Evolutionary conservation across 2,888 invertebrate species (phyloP), one percentile per base, ranked within the genome.

Genomic region (Mamestra brassicae): DNA sequence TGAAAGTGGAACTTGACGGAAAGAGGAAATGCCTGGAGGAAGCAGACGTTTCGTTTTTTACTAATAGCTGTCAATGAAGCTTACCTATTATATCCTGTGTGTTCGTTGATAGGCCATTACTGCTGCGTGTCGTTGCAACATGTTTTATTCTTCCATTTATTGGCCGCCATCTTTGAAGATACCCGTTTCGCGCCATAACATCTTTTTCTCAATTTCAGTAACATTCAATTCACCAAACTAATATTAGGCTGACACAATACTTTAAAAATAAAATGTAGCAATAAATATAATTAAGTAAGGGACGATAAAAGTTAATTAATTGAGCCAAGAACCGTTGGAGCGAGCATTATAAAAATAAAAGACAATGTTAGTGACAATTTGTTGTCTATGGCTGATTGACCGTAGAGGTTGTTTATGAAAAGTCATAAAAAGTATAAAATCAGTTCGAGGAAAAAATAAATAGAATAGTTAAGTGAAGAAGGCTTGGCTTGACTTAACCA

Each of bases 381-480:
- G 52, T 54, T 70, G 60, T 69, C 73, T 78, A 80, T 74, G 76
- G 71, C 71, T 67, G 71, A 68, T 76, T 82, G 74, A 55, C 17
- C 67, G 65, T 81, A 71, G 80, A 86, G 85, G 79, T 77, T 74
- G 65, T 75, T 81, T 80, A 69, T 71, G 87, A 81, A 86, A 84
- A 76, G 45, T 11, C 52, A 70, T 50, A 76, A 81, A 74, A 83
- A 77, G 8, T 77, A 58, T 65, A 75, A 84, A 86, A 69, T 71
- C 66, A 11, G 11, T 36, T 15, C 15, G 6, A 42, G n/a, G 52
- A 58, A 76, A 47, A 63, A 57, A 57, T n/a, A 42, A 61, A 50
- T 47, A 15, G 15, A 47, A n/a, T 36, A 17, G 10, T 45, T 58
- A 13, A 26, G 26, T 54, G 26, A 0, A 45, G 0, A 4, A 36